Percentiles rank a stretch among this genome's conserved stretches.
These are phyloP conservation scores for Drosophila repleta DNA, from an alignment of 1,140 invertebrate species.

Conservation along the genomic window DNA sequence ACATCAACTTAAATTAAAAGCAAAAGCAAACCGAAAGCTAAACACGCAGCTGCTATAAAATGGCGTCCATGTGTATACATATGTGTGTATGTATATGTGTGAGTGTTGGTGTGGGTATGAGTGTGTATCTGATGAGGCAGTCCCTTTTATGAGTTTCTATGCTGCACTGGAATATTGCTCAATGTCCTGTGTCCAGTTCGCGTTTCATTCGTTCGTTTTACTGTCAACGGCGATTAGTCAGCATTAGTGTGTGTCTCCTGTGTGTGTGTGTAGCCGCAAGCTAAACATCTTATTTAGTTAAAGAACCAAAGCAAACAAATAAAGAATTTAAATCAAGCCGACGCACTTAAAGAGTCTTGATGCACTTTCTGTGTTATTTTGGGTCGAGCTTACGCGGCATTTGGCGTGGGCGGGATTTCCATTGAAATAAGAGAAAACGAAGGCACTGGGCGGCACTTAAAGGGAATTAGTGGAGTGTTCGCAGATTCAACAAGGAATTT, in stretches of 20 bases:
- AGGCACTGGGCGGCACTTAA: background rate
- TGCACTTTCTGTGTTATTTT: slow-evolving; percentile 52
- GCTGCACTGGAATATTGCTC: slow-evolving; percentile 32
- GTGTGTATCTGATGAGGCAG: slow-evolving; percentile 13
- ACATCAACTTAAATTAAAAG: slow-evolving; percentile 78
- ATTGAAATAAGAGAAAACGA: background rate
- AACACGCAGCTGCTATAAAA: slow-evolving; percentile 61
- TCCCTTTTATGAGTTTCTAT: slow-evolving; percentile 29
- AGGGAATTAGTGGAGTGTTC: background rate
- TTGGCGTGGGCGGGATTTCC: background rate
- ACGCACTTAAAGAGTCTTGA: slow-evolving; percentile 59
- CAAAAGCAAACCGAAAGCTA: slow-evolving; percentile 56
- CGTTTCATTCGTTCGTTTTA: slow-evolving; percentile 48
- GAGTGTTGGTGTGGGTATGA: slow-evolving; percentile 10
- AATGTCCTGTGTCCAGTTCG: slow-evolving; percentile 42
- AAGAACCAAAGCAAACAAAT: slow-evolving; percentile 27
- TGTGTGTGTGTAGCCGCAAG: slow-evolving; percentile 15
- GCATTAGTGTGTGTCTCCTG: slow-evolving; percentile 46
- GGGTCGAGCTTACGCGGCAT: slow-evolving; percentile 24
- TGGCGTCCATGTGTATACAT: slow-evolving; percentile 22
- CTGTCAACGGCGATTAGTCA: slow-evolving; percentile 74
- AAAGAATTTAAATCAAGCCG: slow-evolving; percentile 70
- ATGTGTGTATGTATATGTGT: slow-evolving; percentile 12
- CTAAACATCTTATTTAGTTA: slow-evolving; percentile 51
- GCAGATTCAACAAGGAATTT: background rate